These are phyloP conservation scores for Nomada fabriciana DNA, from an alignment of 2,888 invertebrate genomes.

Conservation along the genomic window DNA sequence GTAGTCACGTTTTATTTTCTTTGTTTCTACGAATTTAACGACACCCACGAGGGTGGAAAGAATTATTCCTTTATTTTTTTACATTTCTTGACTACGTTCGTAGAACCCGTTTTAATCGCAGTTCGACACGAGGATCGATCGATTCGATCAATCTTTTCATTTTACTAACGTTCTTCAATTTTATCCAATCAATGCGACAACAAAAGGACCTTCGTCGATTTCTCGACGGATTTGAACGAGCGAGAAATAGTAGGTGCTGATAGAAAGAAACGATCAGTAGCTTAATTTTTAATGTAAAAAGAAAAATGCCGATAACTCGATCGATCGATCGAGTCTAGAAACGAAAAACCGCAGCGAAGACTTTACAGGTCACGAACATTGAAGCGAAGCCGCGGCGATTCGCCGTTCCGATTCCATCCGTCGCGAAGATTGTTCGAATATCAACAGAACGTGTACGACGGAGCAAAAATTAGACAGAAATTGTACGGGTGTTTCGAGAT, in stretches of 20 bases:
- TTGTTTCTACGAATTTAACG: neutral
- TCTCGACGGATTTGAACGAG: neutral
- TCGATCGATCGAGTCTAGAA: slow-evolving; percentile 57
- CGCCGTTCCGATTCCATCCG: slow-evolving; percentile 20
- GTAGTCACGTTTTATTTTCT: neutral
- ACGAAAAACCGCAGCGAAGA: slow-evolving; percentile 5
- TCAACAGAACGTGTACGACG: slow-evolving; percentile 19
- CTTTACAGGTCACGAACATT: neutral
- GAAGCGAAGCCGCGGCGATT: slow-evolving; percentile 29
- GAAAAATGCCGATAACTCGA: slow-evolving; percentile 8
- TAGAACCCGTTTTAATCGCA: neutral
- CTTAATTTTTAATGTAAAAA: neutral
- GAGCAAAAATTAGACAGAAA: neutral
- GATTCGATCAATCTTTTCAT: neutral
- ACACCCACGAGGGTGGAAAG: neutral
- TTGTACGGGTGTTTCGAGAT: slow-evolving; percentile 52
- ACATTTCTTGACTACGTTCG: neutral
- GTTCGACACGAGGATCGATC: slow-evolving; percentile 5
- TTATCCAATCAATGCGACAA: neutral
- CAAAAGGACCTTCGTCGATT: neutral
- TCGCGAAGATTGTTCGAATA: slow-evolving; percentile 15
- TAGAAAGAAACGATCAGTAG: too few relatives aligned
- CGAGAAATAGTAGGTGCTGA: too few relatives aligned
- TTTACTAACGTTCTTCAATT: neutral
- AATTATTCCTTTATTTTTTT: neutral